Evolutionary conservation across 2,113 vertebrate species (phyloP), one percentile per base, ranked within the genome.

Genomic region (Cricetomys ansorgei): DNA sequence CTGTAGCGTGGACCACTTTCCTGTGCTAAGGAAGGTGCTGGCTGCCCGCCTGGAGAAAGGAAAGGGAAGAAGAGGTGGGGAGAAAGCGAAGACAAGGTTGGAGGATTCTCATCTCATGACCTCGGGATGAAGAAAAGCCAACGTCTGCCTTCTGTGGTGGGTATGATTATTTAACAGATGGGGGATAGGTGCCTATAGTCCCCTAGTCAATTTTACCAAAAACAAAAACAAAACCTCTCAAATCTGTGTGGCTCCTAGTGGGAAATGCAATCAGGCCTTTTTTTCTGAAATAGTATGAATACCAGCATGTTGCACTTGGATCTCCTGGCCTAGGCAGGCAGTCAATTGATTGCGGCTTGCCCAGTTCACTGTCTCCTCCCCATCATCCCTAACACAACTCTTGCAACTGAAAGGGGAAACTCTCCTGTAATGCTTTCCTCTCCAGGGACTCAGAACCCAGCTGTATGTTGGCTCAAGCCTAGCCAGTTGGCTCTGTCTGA

Each of bases 1-100:
- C 94, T 81, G 7, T 1, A 40, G 40, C 92, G 62, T 83, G 75
- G 62, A 89, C 69, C 87, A 90, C n/a, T 72, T 89, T 81, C 59
- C 48, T 48, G 57, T 72, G 86, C 70, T 88, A 81, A 94, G 29
- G 70, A 91, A n/a, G 40, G 76, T 77, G 64, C 53, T 29, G 40
- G 43, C 67, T 79, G 27, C 64, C 88, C 4, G 45, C n/a, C 89
- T 25, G 57, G 57, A 93, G 83, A 64, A 73, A 91, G 10, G 3
- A 55, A 67, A 45, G 55, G 50, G 29, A 10, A 67, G 12, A 50
- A 43, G 50, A 62, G 25, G 43, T 23, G 70, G 3, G 10, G 25
- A 77, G 16, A 95, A 59, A 87, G 37, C 11, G 83, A 50, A 64
- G 76, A 88, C 29, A 9, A 15, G 8, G 72, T 43, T 55, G 48